Evolutionary conservation across 2,113 vertebrate genomes (phyloP).

Genomic region (Boulengeromyrus knoepffleri): DNA sequence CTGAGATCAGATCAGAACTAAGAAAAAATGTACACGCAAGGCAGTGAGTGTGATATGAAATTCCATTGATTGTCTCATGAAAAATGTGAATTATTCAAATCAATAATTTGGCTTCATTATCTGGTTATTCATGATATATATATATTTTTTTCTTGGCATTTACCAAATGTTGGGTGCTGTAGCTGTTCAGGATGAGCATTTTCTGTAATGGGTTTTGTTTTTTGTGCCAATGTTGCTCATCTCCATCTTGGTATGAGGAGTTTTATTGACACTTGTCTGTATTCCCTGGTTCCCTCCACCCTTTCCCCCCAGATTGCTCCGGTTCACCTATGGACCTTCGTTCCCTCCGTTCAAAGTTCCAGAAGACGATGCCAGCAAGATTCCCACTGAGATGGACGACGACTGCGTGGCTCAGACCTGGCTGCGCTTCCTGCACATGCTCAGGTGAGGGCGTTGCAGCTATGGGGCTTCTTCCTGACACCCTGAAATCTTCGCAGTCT

Average conservation of each 20-base stretch:
- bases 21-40: not conserved
- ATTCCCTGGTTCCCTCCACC: conserved; percentile 24
- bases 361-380: conserved; percentile 83
- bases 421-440: conserved; percentile 96
- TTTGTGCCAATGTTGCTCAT: not conserved
- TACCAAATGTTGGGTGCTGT: not conserved
- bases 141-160: not conserved
- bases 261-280: not conserved
- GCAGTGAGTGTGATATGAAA: not conserved
- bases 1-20: not conserved
- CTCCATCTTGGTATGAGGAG: not conserved
- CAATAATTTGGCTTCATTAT: not conserved
- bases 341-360: conserved; percentile 92
- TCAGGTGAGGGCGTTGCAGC: conserved; percentile 64
- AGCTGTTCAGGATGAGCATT: not conserved
- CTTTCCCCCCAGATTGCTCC: conserved; percentile 65
- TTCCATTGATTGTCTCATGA: not conserved
- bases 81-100: not conserved
- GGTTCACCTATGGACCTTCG: conserved; percentile 84
- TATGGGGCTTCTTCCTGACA: not conserved
- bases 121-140: not conserved
- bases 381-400: conserved; percentile 89
- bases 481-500: not conserved
- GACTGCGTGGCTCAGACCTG: conserved; percentile 92
- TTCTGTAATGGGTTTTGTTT: not conserved